Evolutionary conservation across 2,797 vertebrate species (phyloP).

Genomic region (Smutsia temminckii): DNA sequence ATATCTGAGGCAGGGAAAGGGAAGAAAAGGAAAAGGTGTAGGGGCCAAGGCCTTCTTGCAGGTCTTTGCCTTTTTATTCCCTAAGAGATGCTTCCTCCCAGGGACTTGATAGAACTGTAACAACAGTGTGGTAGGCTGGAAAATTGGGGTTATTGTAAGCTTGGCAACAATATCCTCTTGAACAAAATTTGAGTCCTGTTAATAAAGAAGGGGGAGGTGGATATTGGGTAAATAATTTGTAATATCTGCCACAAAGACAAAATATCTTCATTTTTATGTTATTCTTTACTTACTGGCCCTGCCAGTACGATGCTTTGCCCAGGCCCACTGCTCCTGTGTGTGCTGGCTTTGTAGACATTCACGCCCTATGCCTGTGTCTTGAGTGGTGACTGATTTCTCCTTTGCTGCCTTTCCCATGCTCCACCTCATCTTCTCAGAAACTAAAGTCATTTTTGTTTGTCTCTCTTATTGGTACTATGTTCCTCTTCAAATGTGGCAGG

Average conservation of each 20-base stretch:
- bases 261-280: neutral
- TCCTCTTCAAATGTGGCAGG: neutral
- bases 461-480: neutral
- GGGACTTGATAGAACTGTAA: neutral
- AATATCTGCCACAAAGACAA: neutral
- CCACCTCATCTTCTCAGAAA: constrained; percentile 75
- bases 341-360: constrained; percentile 84
- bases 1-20: neutral
- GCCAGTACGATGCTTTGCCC: constrained; percentile 93
- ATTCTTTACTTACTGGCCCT: constrained; percentile 90
- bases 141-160: neutral
- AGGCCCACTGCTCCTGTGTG: constrained; percentile 86
- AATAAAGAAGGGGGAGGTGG: neutral
- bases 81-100: neutral
- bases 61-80: neutral
- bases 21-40: neutral
- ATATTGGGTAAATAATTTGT: neutral
- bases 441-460: constrained; percentile 13
- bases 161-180: neutral
- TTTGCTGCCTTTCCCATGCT: constrained; percentile 63
- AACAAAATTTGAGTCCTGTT: neutral
- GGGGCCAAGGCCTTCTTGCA: neutral
- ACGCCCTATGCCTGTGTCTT: constrained; percentile 82
- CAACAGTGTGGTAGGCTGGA: neutral
- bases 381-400: constrained; percentile 55